Percentiles rank a stretch among this genome's conserved stretches.
phyloP scores from a whole-genome alignment of 2,888 invertebrate species.

The Noctua fimbriata region DNA sequence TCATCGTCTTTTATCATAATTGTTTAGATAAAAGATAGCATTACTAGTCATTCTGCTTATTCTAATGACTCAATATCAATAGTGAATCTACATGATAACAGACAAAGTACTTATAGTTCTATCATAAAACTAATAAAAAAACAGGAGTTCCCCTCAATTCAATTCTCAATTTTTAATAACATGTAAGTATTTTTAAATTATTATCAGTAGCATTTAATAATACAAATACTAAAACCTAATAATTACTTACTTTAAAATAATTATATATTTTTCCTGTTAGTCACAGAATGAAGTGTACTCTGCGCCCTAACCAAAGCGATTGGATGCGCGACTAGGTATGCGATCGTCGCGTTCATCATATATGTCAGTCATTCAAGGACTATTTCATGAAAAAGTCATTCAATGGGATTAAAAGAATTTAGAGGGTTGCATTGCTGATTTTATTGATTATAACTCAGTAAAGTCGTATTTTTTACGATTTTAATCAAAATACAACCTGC shows the following conservation, averaged over 20 bases:
- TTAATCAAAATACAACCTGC: too few species aligned
- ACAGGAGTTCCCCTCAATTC: too few species aligned
- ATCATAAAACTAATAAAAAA: background rate
- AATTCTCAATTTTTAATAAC: too few species aligned
- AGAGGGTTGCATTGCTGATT: too few species aligned
- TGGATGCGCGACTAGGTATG: background rate
- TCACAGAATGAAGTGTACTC: background rate
- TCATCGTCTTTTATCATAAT: slow-evolving; percentile 32
- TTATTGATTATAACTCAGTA: too few species aligned
- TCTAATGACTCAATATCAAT: slow-evolving; percentile 24
- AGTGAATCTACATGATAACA: slow-evolving; percentile 7
- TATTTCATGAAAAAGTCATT: too few species aligned
- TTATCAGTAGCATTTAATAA: background rate
- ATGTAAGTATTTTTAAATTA: slow-evolving; percentile 1
- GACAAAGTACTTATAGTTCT: background rate
- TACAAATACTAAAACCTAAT: background rate
- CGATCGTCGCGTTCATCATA: background rate
- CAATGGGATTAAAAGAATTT: too few species aligned
- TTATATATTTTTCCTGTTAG: background rate
- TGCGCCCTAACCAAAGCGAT: background rate
- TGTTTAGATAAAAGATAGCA: slow-evolving; percentile 31
- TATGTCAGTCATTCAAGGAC: background rate
- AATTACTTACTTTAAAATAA: background rate
- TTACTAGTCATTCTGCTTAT: slow-evolving; percentile 18
- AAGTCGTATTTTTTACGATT: too few species aligned